phyloP scores from a whole-genome alignment of 2,888 invertebrate species.

The Agrotis exclamationis region DNA sequence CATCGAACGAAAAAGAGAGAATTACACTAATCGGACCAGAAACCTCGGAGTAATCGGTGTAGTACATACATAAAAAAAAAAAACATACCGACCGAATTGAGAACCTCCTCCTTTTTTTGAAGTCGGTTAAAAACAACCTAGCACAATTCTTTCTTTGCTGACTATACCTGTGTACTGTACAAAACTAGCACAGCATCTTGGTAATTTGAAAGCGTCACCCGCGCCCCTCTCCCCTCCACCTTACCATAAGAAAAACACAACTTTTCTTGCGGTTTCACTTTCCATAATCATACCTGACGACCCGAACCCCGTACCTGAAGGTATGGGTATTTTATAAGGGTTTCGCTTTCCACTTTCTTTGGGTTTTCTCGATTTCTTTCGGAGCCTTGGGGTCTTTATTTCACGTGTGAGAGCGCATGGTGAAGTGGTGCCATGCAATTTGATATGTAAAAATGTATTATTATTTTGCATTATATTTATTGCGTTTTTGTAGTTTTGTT shows the following conservation, averaged over 20 bases:
- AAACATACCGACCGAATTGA: too few relatives aligned
- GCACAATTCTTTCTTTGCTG: constrained; percentile 19
- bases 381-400: not conserved
- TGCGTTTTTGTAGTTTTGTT: not conserved
- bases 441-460: too few relatives aligned
- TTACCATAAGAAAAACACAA: constrained; percentile 60
- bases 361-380: not conserved
- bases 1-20: too few relatives aligned
- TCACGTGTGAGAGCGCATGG: not conserved
- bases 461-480: too few relatives aligned
- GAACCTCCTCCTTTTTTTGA: too few relatives aligned
- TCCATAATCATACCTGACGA: constrained; percentile 59
- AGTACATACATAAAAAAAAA: too few relatives aligned
- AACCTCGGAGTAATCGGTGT: too few relatives aligned
- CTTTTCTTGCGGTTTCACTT: constrained; percentile 69
- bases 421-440: not conserved
- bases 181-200: constrained; percentile 79
- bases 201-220: constrained; percentile 83
- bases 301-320: not conserved
- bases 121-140: too few relatives aligned
- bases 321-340: not conserved
- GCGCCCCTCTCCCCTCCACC: constrained; percentile 49
- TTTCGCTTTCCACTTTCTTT: not conserved
- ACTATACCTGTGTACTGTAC: constrained; percentile 76
- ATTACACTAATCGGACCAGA: too few relatives aligned